Conservation (phyloP, 2,797 vertebrate species). For the Luscinia megarhynchos region DNA sequence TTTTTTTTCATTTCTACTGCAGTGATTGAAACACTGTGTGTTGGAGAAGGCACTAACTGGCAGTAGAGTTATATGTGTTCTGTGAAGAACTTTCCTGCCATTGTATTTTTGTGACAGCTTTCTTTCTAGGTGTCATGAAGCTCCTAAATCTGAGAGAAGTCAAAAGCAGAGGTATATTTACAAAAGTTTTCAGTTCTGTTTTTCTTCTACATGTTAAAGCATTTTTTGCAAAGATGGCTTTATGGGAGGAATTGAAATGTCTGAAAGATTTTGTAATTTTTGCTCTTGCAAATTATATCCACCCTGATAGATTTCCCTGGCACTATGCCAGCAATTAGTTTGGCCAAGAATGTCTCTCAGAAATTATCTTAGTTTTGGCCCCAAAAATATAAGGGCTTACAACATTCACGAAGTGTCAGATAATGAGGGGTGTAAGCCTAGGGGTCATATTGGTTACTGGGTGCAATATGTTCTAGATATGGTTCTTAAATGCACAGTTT, state of each 20-base stretch:
- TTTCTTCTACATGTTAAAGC: background rate
- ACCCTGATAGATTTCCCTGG: background rate
- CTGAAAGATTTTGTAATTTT: background rate
- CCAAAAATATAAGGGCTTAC: background rate
- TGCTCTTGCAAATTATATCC: background rate
- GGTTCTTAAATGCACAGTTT: background rate
- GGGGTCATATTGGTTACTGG: background rate
- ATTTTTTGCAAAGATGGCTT: background rate
- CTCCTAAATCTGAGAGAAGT: background rate
- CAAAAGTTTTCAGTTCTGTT: background rate
- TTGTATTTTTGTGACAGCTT: constrained; percentile 35
- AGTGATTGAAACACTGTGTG: constrained; percentile 1
- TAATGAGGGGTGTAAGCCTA: background rate
- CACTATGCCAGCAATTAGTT: background rate
- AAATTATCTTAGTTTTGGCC: background rate
- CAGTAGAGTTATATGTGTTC: background rate
- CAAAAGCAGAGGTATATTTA: constrained; percentile 24
- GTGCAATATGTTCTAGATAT: background rate
- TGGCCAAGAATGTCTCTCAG: background rate
- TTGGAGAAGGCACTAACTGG: background rate
- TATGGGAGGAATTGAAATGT: background rate
- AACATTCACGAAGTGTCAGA: background rate
- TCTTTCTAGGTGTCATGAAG: background rate
- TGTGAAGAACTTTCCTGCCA: background rate
- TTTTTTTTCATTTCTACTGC: background rate